phyloP scores from a whole-genome alignment of 2,113 vertebrate species.

The Thryonomys swinderianus region DNA sequence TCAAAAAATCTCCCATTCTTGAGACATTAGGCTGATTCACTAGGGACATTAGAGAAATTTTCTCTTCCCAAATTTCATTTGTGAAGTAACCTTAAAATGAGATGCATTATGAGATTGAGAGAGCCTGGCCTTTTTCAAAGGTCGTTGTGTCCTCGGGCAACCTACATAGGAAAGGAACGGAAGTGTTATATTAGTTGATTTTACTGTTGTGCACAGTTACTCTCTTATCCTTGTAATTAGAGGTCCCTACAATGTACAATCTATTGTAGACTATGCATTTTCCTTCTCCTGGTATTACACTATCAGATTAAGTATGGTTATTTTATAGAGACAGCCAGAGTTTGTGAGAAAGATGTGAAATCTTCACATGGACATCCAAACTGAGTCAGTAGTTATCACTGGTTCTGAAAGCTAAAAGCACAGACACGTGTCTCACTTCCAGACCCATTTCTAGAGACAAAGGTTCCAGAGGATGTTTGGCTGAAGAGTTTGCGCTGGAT shows the following conservation, averaged over 20 bases:
- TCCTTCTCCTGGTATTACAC: not conserved
- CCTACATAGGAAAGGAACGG: not conserved
- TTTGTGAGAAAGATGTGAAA: not conserved
- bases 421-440: not conserved
- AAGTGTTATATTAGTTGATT: slow-evolving; percentile 10
- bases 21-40: slow-evolving; percentile 18
- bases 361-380: not conserved
- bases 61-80: slow-evolving; percentile 54
- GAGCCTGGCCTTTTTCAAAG: slow-evolving; percentile 16
- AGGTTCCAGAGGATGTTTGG: not conserved
- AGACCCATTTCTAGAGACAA: not conserved
- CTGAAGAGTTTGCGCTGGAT: not conserved
- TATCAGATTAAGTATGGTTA: not conserved
- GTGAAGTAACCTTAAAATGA: slow-evolving; percentile 58
- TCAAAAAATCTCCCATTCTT: not conserved
- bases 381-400: not conserved
- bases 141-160: slow-evolving; percentile 20
- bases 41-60: slow-evolving; percentile 39
- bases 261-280: not conserved
- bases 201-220: not conserved
- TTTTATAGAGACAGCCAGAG: not conserved
- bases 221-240: not conserved
- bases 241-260: not conserved
- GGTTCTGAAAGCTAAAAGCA: slow-evolving; percentile 31
- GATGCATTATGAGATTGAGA: slow-evolving; percentile 7